Evolutionary conservation across 1,140 invertebrate species (phyloP).

Genomic region (Brachionus angularis): DNA sequence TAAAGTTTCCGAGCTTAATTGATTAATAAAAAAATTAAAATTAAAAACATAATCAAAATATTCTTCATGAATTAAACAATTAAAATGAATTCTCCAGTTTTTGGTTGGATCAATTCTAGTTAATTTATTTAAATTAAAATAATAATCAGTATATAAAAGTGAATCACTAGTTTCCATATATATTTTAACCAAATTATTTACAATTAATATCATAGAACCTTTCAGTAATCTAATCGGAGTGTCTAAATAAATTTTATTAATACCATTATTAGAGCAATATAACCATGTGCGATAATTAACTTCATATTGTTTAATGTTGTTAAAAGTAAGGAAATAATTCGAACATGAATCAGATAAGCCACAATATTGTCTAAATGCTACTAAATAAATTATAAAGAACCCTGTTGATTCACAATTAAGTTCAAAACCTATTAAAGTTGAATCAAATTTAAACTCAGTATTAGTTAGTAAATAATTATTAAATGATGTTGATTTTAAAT

Average conservation of each 20-base stretch:
- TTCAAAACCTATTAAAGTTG: no score
- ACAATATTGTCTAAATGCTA: no score
- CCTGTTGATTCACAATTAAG: no score
- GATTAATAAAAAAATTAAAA: background rate
- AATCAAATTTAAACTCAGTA: no score
- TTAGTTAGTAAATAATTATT: no score
- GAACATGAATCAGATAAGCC: no score
- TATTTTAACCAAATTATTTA: background rate
- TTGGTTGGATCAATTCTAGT: background rate
- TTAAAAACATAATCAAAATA: constrained; percentile 17
- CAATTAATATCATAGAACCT: background rate
- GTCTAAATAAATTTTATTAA: constrained; percentile 4
- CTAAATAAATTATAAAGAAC: no score
- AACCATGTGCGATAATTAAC: no score
- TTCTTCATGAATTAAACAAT: constrained; percentile 4
- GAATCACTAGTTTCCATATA: background rate
- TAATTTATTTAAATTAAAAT: background rate
- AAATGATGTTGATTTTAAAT: no score
- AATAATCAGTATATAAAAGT: background rate
- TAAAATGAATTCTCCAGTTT: background rate
- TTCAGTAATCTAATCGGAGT: background rate
- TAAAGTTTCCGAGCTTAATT: background rate
- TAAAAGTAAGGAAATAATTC: background rate
- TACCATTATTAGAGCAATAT: background rate
- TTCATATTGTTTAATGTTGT: no score